These are phyloP conservation scores for Cartodere bifasciata DNA, from an alignment of 2,888 invertebrate genomes.

Conservation along the genomic window DNA sequence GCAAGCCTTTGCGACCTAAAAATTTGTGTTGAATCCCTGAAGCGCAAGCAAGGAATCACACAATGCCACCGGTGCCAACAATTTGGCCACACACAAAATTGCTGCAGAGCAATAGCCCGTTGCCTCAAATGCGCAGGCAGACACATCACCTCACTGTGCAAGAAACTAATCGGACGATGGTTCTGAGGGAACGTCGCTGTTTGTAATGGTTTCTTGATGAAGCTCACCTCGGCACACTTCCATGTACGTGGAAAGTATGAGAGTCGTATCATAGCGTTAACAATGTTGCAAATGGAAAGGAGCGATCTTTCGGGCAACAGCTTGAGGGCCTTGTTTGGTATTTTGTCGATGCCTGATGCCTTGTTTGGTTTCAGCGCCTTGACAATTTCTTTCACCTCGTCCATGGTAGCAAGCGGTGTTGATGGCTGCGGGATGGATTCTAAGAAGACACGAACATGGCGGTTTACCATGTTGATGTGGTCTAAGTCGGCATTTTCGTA, in stretches of 20 bases:
- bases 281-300: background rate
- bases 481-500: background rate
- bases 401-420: background rate
- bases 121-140: too few species aligned
- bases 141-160: too few species aligned
- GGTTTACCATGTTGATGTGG: background rate
- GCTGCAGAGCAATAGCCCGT: too few species aligned
- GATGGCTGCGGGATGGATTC: background rate
- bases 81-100: too few species aligned
- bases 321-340: constrained; percentile 2
- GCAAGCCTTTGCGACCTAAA: too few species aligned
- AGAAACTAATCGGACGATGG: background rate
- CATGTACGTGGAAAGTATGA: constrained; percentile 1
- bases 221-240: constrained; percentile 3
- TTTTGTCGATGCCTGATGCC: constrained; percentile 5
- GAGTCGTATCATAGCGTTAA: constrained; percentile 2
- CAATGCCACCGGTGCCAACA: too few species aligned
- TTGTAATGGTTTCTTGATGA: background rate
- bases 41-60: too few species aligned
- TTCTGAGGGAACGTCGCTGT: background rate
- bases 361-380: constrained; percentile 4
- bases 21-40: too few species aligned
- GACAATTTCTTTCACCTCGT: background rate
- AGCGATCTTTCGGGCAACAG: constrained; percentile 2
- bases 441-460: background rate